Evolutionary conservation across 2,888 invertebrate genomes (phyloP), one percentile per base, ranked within the genome.

Genomic region (Acholoe squamosa): DNA sequence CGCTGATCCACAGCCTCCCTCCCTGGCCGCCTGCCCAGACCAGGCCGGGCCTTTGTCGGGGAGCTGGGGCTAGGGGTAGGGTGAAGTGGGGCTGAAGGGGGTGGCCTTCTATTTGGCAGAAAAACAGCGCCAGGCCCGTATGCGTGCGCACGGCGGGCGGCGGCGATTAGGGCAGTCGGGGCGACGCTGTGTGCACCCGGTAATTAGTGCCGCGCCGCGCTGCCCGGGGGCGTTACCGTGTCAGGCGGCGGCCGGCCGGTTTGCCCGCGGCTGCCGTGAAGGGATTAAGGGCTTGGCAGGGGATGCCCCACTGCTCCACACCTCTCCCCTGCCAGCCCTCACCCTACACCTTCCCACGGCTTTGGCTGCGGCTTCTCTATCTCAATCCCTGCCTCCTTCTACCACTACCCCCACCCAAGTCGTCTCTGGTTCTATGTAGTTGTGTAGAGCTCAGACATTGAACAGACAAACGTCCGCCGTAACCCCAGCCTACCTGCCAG

Each of bases 81-180:
- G 16, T 5, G 61, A 19, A 19, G n/a, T 5, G 61, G 61, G 61
- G n/a, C 3, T 5, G 61, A 31, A 76, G 5, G 76, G 76, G 76
- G 76, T 31, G 76, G 76, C 31, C 34, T 80, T 80, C 43, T 80
- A 43, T 80, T 80, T 80, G 80, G 33, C 10, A 80, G 43, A 80
- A 80, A 80, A 80, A 80, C 33, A 80, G 33, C n/a, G 80, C 0
- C 34, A 34, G 34, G 80, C 43, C 80, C 34, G 80, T 80, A 80
- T 80, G 80, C 80, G 80, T 80, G 34, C 80, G 19, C 80, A 80
- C 80, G 80, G 22, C 22, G 80, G 80, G 80, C 34, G 16, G 34
- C 34, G 80, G 33, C 33, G 80, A 34, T 33, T 71, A 5, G 25
- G 28, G 25, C 5, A 0, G 25, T 3, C 3, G 14, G 25, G n/a